Percentiles rank a stretch among this genome's conserved stretches.
Evolutionary conservation across 2,113 vertebrate species (phyloP).

Genomic region (Hippolais icterina): DNA sequence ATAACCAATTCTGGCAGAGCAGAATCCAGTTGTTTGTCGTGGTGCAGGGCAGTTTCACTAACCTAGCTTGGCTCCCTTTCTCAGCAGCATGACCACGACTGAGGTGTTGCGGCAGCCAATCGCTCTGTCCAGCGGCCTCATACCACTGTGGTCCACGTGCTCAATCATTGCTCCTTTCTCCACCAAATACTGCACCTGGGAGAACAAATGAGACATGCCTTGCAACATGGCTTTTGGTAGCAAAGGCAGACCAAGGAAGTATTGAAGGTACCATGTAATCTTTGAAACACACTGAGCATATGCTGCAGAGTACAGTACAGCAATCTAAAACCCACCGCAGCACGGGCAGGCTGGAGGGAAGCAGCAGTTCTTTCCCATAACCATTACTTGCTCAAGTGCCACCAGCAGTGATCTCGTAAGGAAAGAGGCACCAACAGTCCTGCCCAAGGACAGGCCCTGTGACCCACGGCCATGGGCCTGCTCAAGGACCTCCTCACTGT

Average conservation of each 20-base stretch:
- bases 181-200: conserved; percentile 95
- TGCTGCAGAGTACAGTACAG: background rate
- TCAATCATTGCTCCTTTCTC: conserved; percentile 95
- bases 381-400: background rate
- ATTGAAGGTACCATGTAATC: background rate
- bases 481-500: too few species aligned
- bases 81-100: conserved; percentile 90
- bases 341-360: background rate
- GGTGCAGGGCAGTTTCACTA: background rate
- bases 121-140: conserved; percentile 96
- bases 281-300: background rate
- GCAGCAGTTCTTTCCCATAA: background rate
- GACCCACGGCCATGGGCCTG: background rate
- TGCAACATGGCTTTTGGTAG: background rate
- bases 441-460: background rate
- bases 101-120: conserved; percentile 94
- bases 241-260: background rate
- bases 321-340: background rate
- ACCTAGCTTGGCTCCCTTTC: conserved; percentile 97
- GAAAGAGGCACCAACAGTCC: background rate
- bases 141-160: conserved; percentile 94
- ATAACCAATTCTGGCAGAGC: background rate
- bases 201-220: background rate
- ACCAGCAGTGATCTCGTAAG: background rate
- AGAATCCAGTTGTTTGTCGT: background rate